These are phyloP conservation scores for Campaea margaritaria DNA, from an alignment of 2,888 invertebrate species.

Conservation along the genomic window DNA sequence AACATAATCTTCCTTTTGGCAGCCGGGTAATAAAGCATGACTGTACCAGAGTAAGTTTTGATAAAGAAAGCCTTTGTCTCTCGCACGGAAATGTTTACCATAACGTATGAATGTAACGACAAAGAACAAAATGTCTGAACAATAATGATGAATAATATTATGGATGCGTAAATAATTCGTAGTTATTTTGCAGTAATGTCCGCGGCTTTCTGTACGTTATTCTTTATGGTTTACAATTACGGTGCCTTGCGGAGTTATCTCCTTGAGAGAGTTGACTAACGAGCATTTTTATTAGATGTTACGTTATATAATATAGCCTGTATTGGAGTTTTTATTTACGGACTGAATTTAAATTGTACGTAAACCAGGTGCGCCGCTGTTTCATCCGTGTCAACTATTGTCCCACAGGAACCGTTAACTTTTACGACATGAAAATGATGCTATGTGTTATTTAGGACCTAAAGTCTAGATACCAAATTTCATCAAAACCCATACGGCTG, in stretches of 20 bases:
- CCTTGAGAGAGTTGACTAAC: slow-evolving; percentile 14
- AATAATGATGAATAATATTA: slow-evolving; percentile 37
- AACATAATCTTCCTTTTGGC: too few species aligned
- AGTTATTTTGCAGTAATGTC: slow-evolving; percentile 29
- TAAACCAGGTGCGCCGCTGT: too few species aligned
- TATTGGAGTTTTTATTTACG: neutral
- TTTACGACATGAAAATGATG: too few species aligned
- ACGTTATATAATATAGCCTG: too few species aligned
- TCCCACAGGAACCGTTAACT: too few species aligned
- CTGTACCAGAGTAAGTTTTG: neutral
- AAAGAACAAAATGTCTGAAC: slow-evolving; percentile 34
- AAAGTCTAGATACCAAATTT: too few species aligned
- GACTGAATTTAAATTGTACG: too few species aligned
- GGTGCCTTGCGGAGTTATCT: slow-evolving; percentile 8
- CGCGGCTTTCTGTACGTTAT: slow-evolving; percentile 35
- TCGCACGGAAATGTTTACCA: slow-evolving; percentile 33
- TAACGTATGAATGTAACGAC: slow-evolving; percentile 27
- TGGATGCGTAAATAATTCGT: slow-evolving; percentile 34
- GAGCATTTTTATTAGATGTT: slow-evolving; percentile 5
- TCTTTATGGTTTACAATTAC: slow-evolving; percentile 28
- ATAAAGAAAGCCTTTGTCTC: slow-evolving; percentile 26
- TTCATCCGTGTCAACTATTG: too few species aligned
- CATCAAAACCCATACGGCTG: too few species aligned
- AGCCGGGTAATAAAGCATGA: neutral
- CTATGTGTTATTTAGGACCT: too few species aligned